A percentile compares a stretch with the other conserved stretches of the same genome.
phyloP scores from a whole-genome alignment of 2,888 invertebrate species.

The Carterocephalus palaemon region DNA sequence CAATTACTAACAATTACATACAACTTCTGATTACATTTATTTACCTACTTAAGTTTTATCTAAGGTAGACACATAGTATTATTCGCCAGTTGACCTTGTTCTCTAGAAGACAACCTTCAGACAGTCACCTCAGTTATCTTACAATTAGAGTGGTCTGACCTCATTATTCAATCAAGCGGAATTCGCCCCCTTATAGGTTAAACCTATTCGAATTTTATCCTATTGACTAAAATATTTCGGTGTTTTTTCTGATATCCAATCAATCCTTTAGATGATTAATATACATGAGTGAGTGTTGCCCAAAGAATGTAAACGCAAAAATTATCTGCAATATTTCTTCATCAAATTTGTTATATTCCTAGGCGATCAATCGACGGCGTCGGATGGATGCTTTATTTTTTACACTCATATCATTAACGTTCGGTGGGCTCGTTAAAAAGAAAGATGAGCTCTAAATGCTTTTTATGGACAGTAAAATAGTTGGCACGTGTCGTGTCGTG shows the following conservation, averaged over 20 bases:
- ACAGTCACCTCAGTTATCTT: slow-evolving; percentile 29
- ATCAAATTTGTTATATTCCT: slow-evolving; percentile 49
- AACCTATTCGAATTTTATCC: too few relatives aligned
- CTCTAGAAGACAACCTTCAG: slow-evolving; percentile 24
- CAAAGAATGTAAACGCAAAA: slow-evolving; percentile 14
- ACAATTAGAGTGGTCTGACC: slow-evolving; percentile 33
- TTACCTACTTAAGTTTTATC: too few relatives aligned
- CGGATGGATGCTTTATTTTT: slow-evolving; percentile 51
- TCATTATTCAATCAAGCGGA: slow-evolving; percentile 19
- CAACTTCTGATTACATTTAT: too few relatives aligned
- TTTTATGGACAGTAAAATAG: slow-evolving; percentile 75
- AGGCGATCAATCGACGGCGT: slow-evolving; percentile 43
- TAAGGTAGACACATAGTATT: too few relatives aligned
- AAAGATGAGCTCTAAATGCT: slow-evolving; percentile 75
- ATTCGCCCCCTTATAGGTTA: slow-evolving; percentile 4
- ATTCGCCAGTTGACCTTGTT: slow-evolving; percentile 12
- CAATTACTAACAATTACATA: background rate
- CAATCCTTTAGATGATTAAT: slow-evolving; percentile 1
- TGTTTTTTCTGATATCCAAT: background rate
- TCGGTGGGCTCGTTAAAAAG: slow-evolving; percentile 76
- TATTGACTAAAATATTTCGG: background rate
- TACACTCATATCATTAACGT: slow-evolving; percentile 72
- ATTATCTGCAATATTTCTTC: slow-evolving; percentile 22
- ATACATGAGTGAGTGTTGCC: background rate
- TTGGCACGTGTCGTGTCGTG: slow-evolving; percentile 65